phyloP scores from a whole-genome alignment of 1,140 invertebrate species.

The Pachypsylla venusta region DNA sequence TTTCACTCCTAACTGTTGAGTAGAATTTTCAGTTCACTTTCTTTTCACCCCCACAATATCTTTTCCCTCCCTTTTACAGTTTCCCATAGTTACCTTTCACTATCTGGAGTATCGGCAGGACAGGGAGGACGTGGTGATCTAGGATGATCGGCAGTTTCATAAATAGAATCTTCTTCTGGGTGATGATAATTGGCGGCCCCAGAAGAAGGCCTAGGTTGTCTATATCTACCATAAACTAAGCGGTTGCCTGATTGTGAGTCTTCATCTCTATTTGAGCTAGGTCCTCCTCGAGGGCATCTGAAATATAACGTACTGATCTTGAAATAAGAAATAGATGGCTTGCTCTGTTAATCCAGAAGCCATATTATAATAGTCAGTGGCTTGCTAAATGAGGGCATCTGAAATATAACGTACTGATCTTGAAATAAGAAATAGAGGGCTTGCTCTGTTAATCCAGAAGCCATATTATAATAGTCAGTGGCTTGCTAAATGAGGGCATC shows the following conservation, averaged over 20 bases:
- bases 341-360: no score
- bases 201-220: constrained; percentile 45
- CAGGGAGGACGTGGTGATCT: constrained; percentile 36
- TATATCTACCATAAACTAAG: constrained; percentile 65
- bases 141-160: constrained; percentile 65
- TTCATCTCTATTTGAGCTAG: constrained; percentile 24
- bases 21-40: no score
- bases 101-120: constrained; percentile 57
- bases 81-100: constrained; percentile 52
- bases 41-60: background rate
- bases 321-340: no score
- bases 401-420: constrained; percentile 12
- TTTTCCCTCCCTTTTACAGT: background rate
- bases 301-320: constrained; percentile 12
- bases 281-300: constrained; percentile 13
- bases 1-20: no score
- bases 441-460: no score
- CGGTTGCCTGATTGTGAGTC: constrained; percentile 46
- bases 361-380: no score
- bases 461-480: no score
- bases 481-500: no score
- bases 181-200: constrained; percentile 38
- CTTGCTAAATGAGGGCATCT: constrained; percentile 14
- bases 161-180: constrained; percentile 66
- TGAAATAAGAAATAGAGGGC: no score